phyloP scores from a whole-genome alignment of 53 echinoderm and acorn worm genomes.

The Paelopatides confundens region DNA sequence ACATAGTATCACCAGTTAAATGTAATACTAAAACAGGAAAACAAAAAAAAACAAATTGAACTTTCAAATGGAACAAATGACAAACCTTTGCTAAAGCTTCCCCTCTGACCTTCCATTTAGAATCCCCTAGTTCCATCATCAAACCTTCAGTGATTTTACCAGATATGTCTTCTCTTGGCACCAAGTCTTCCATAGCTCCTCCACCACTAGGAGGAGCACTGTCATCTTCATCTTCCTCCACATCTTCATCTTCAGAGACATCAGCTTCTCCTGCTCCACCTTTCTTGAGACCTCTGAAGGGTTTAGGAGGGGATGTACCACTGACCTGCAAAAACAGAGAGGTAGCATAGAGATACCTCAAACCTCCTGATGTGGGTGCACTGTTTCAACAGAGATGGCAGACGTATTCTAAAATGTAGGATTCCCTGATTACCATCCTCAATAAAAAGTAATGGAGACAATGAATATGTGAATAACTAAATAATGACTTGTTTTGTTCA shows the following conservation, averaged over 20 bases:
- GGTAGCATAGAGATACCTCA: neutral
- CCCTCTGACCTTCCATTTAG: slow-evolving; percentile 92
- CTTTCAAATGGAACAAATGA: neutral
- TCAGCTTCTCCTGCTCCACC: slow-evolving; percentile 36
- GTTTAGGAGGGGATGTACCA: slow-evolving; percentile 74
- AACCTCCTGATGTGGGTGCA: no score
- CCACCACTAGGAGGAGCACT: slow-evolving; percentile 63
- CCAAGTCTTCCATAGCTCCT: slow-evolving; percentile 72
- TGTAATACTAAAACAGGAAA: no score
- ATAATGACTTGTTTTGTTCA: no score
- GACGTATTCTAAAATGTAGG: no score
- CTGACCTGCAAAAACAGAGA: slow-evolving; percentile 68
- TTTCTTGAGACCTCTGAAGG: slow-evolving; percentile 80
- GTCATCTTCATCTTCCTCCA: slow-evolving; percentile 70
- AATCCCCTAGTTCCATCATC: slow-evolving; percentile 74
- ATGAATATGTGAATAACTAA: no score
- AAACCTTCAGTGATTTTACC: slow-evolving; percentile 76
- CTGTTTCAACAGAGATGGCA: no score
- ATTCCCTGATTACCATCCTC: no score
- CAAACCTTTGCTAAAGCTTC: slow-evolving; percentile 90
- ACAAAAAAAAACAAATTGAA: no score
- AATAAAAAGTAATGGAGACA: no score
- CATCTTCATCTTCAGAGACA: slow-evolving; percentile 71
- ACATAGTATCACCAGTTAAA: no score
- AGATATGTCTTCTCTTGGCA: slow-evolving; percentile 77